A percentile compares a stretch with the other conserved stretches of the same genome.
Conservation (phyloP, 2,113 vertebrate species). For the Eidolon helvum region DNA sequence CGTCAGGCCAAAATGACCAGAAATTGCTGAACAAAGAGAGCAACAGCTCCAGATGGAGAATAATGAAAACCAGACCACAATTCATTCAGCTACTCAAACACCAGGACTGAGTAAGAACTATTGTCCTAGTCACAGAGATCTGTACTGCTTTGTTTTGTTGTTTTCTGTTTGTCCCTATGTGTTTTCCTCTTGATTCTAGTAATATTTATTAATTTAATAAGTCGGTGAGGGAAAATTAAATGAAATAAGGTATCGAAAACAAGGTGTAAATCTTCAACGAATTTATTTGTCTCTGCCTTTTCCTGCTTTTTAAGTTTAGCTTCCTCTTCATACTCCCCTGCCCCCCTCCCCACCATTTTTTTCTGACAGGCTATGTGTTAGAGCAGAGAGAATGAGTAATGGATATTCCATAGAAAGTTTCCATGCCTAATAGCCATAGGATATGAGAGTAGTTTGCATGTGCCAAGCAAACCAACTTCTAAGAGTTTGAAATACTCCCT, state of each 20-base stretch:
- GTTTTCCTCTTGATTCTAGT: constrained; percentile 67
- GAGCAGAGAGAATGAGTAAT: constrained; percentile 78
- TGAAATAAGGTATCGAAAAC: constrained; percentile 68
- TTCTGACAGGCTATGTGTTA: constrained; percentile 71
- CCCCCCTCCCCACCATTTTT: background rate
- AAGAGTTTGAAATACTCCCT: constrained; percentile 83
- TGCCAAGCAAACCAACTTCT: constrained; percentile 85
- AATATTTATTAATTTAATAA: constrained; percentile 74
- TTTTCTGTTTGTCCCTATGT: constrained; percentile 43
- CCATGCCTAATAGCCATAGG: constrained; percentile 87
- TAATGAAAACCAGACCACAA: constrained; percentile 78
- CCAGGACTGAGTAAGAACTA: constrained; percentile 13
- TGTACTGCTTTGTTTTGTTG: constrained; percentile 18
- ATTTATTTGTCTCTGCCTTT: constrained; percentile 48
- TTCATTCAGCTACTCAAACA: constrained; percentile 76
- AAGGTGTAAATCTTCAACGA: constrained; percentile 52
- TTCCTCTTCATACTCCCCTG: background rate
- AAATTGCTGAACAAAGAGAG: constrained; percentile 76
- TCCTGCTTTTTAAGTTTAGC: background rate
- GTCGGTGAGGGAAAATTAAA: constrained; percentile 55
- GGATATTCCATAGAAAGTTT: constrained; percentile 81
- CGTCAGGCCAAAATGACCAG: constrained; percentile 68
- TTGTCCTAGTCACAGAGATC: constrained; percentile 55
- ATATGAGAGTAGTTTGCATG: constrained; percentile 82
- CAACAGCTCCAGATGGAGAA: constrained; percentile 65